Conservation (phyloP, 2,113 vertebrate genomes). For the Elaphurus davidianus region DNA sequence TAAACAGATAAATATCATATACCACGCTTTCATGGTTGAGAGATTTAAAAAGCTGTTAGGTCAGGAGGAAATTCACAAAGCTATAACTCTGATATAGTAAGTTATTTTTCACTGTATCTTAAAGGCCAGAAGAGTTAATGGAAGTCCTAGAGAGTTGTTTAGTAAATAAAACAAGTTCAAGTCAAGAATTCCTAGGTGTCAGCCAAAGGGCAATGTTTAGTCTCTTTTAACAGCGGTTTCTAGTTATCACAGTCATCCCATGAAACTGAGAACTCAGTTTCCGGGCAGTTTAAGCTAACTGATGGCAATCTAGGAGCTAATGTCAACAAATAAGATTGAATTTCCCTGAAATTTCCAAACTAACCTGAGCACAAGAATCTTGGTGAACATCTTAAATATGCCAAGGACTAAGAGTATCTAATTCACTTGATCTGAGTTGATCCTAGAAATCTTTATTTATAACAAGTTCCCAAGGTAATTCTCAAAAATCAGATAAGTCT, state of each 20-base stretch:
- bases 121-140: slow-evolving; percentile 28
- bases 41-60: slow-evolving; percentile 39
- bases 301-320: neutral
- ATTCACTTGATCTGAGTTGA: neutral
- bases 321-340: neutral
- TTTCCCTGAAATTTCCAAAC: neutral
- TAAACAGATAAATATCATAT: slow-evolving; percentile 57
- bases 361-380: neutral
- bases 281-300: neutral
- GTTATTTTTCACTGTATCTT: slow-evolving; percentile 37
- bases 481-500: neutral
- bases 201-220: neutral
- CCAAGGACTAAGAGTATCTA: neutral
- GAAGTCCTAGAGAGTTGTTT: neutral
- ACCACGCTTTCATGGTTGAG: neutral
- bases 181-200: neutral
- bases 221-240: neutral
- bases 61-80: slow-evolving; percentile 37
- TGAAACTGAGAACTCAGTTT: neutral
- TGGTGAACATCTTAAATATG: neutral
- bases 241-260: neutral
- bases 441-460: neutral
- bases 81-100: neutral
- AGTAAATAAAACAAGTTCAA: neutral
- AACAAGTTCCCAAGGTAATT: neutral